Evolutionary conservation across 2,888 invertebrate genomes (phyloP).

Genomic region (Aethes cnicana): DNA sequence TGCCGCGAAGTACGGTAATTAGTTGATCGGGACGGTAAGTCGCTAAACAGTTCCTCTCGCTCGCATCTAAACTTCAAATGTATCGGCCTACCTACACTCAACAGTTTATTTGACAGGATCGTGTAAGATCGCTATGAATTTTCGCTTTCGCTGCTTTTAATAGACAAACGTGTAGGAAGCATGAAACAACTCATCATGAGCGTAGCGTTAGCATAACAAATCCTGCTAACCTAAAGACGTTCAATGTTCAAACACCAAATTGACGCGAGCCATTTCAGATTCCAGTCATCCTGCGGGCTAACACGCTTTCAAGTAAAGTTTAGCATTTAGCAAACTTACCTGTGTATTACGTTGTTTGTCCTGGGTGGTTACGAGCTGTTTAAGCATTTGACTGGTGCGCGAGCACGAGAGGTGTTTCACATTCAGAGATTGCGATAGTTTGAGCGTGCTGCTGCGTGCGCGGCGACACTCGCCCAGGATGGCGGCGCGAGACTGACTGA

Average conservation of each 20-base stretch:
- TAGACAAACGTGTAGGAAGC: slow-evolving; percentile 12
- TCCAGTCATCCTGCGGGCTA: slow-evolving; percentile 36
- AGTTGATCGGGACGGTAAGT: too few relatives aligned
- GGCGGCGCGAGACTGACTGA: too few relatives aligned
- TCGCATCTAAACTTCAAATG: too few relatives aligned
- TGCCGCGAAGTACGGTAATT: too few relatives aligned
- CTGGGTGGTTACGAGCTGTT: slow-evolving; percentile 58
- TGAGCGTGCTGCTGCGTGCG: neutral
- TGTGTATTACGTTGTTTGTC: slow-evolving; percentile 74
- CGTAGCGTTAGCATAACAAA: slow-evolving; percentile 39
- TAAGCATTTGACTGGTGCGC: slow-evolving; percentile 59
- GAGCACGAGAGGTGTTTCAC: slow-evolving; percentile 39
- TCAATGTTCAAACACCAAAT: slow-evolving; percentile 13
- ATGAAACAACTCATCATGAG: slow-evolving; percentile 35
- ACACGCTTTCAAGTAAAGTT: slow-evolving; percentile 40
- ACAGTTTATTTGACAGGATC: too few relatives aligned
- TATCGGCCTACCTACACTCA: too few relatives aligned
- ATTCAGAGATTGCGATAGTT: slow-evolving; percentile 22
- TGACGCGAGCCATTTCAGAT: slow-evolving; percentile 21
- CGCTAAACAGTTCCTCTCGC: too few relatives aligned
- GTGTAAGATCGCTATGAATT: too few relatives aligned
- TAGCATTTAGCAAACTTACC: slow-evolving; percentile 62
- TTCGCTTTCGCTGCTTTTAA: slow-evolving; percentile 25
- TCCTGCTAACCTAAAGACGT: slow-evolving; percentile 21
- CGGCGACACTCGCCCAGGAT: too few relatives aligned